Conservation (phyloP, 1,140 invertebrate species). For the Solenopsis invicta region DNA sequence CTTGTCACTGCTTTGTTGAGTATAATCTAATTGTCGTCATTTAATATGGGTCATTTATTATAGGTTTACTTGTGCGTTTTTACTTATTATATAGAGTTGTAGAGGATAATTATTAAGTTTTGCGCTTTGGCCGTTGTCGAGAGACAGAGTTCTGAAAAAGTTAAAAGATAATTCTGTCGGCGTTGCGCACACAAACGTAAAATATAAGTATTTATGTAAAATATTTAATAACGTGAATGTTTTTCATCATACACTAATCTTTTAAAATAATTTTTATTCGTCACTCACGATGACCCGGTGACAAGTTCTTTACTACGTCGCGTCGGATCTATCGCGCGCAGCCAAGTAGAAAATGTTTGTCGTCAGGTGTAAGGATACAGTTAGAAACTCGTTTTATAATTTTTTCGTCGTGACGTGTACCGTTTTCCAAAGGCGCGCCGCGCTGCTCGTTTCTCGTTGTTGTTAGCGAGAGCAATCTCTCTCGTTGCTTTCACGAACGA, state of each 20-base stretch:
- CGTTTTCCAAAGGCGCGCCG: constrained; percentile 74
- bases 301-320: too few species aligned
- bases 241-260: too few species aligned
- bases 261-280: too few species aligned
- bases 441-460: not conserved
- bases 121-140: not conserved
- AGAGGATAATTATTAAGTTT: not conserved
- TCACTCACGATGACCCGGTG: not conserved
- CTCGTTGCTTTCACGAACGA: constrained; percentile 8
- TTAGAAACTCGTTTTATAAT: constrained; percentile 76
- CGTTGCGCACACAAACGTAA: too few species aligned
- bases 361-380: constrained; percentile 75
- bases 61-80: not conserved
- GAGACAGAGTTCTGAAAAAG: not conserved
- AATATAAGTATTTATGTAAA: too few species aligned
- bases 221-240: too few species aligned
- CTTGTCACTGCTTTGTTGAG: not conserved
- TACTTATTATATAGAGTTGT: not conserved
- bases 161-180: not conserved
- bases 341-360: constrained; percentile 65
- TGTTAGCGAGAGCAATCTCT: constrained; percentile 13
- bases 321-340: not conserved
- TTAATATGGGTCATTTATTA: not conserved
- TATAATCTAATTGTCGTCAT: not conserved
- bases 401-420: constrained; percentile 73